Conservation (phyloP, 1,140 invertebrate genomes). For the Rhopalosiphum maidis region DNA sequence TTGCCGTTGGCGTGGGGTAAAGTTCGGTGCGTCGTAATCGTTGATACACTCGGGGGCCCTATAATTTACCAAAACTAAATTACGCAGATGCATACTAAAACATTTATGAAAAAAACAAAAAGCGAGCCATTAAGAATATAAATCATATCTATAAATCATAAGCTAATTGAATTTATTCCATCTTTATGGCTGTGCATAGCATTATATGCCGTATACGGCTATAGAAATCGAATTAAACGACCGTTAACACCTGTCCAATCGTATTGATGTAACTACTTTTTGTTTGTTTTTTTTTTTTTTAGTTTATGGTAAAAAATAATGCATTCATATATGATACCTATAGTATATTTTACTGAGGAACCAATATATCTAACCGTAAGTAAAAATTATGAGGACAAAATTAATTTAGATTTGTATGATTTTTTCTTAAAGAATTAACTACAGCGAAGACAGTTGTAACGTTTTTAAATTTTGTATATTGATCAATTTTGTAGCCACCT, state of each 20-base stretch:
- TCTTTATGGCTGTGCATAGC: conserved; percentile 7
- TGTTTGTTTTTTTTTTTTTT: neutral
- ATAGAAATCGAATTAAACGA: conserved; percentile 1
- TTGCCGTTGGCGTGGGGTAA: neutral
- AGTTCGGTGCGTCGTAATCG: conserved; percentile 43
- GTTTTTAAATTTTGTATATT: neutral
- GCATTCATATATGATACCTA: neutral
- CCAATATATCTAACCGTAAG: neutral
- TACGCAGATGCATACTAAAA: conserved; percentile 32
- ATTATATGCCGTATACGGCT: neutral
- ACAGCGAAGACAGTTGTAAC: neutral
- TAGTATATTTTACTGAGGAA: neutral
- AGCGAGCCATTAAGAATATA: conserved; percentile 24
- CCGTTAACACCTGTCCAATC: neutral
- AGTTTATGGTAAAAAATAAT: neutral
- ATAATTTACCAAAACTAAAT: conserved; percentile 55
- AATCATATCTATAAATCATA: conserved; percentile 34
- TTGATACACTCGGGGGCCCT: conserved; percentile 55
- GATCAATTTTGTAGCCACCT: neutral
- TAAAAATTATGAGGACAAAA: neutral
- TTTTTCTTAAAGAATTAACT: neutral
- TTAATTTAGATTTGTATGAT: neutral
- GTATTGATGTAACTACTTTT: neutral
- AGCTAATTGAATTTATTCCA: conserved; percentile 48
- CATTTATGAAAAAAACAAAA: conserved; percentile 41